Evolutionary conservation across 2,797 vertebrate genomes (phyloP).

Genomic region (Ambastaia sidthimunki): DNA sequence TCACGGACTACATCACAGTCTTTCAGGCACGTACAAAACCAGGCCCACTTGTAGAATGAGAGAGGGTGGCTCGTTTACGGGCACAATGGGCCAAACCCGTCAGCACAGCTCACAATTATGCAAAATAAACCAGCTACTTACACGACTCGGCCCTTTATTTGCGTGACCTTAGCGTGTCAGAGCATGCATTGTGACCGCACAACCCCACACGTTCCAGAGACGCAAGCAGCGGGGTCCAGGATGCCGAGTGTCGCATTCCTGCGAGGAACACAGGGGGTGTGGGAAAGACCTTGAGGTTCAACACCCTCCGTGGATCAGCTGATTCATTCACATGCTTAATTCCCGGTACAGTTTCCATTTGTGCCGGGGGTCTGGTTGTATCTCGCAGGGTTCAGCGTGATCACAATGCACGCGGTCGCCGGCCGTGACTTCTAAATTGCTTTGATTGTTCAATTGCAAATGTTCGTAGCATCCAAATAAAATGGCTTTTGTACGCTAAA

Average conservation of each 20-base stretch:
- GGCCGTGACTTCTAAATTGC: slow-evolving; percentile 49
- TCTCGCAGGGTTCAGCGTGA: slow-evolving; percentile 71
- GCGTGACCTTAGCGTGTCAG: slow-evolving; percentile 56
- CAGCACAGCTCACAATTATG: slow-evolving; percentile 59
- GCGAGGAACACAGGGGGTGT: slow-evolving; percentile 67
- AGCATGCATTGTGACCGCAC: slow-evolving; percentile 52
- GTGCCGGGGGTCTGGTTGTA: slow-evolving; percentile 71
- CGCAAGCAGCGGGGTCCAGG: slow-evolving; percentile 60
- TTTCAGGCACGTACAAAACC: slow-evolving; percentile 59
- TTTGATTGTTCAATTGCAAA: slow-evolving; percentile 59
- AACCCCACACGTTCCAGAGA: slow-evolving; percentile 62
- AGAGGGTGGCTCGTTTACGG: slow-evolving; percentile 55
- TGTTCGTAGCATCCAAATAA: slow-evolving; percentile 54
- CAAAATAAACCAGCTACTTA: slow-evolving; percentile 60
- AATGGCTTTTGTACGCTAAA: slow-evolving; percentile 54
- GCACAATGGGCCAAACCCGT: slow-evolving; percentile 58
- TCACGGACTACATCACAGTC: slow-evolving; percentile 51
- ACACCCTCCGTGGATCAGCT: slow-evolving; percentile 68
- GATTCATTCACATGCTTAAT: slow-evolving; percentile 68
- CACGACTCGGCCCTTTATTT: slow-evolving; percentile 57
- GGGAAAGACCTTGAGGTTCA: slow-evolving; percentile 70
- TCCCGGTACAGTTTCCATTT: slow-evolving; percentile 72
- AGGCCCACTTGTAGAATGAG: slow-evolving; percentile 52
- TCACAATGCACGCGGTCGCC: slow-evolving; percentile 64
- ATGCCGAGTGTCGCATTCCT: slow-evolving; percentile 64